Base-by-base conservation (phyloP, 1,140 invertebrate species). In the Cephus cinctus region DNA sequence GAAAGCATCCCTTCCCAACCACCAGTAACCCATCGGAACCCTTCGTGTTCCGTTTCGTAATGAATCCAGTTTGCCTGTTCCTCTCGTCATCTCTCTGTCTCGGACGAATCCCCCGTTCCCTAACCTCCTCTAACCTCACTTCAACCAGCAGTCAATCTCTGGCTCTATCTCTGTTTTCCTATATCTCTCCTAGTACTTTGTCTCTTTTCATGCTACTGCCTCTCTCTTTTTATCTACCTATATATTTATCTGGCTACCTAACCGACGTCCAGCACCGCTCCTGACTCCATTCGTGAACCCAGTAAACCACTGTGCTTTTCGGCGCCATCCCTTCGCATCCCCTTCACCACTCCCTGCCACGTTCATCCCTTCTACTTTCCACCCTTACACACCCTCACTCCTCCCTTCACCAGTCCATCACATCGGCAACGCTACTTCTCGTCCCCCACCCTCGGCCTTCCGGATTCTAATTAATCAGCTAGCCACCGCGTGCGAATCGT, bases 61-160 rank as follows among this genome's bases (percentile, higher is more conserved):
- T 41, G 39, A 41, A 41, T 41, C 39, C 39, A 18, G 39, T 41
- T 41, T 41, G 39, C 52, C 12, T 8, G n/a, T n/a, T n/a, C n/a
- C n/a, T n/a, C n/a, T n/a, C n/a, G n/a, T n/a, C n/a, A n/a, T n/a
- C n/a, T n/a, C n/a, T n/a, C n/a, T n/a, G n/a, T n/a, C n/a, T n/a
- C n/a, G n/a, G n/a, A n/a, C n/a, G n/a, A n/a, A n/a, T n/a, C n/a
- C n/a, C n/a, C n/a, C n/a, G n/a, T n/a, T n/a, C n/a, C n/a, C n/a
- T n/a, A n/a, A n/a, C n/a, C n/a, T n/a, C n/a, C n/a, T n/a, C n/a
- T n/a, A n/a, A n/a, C n/a, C n/a, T n/a, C n/a, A n/a, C n/a, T n/a
- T n/a, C n/a, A n/a, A n/a, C n/a, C n/a, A n/a, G n/a, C n/a, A n/a
- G n/a, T n/a, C n/a, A n/a, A n/a, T n/a, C n/a, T n/a, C n/a, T n/a